Evolutionary conservation across 35 echinoderm and acorn worm species (phyloP).

Genomic region (Patiria miniata): DNA sequence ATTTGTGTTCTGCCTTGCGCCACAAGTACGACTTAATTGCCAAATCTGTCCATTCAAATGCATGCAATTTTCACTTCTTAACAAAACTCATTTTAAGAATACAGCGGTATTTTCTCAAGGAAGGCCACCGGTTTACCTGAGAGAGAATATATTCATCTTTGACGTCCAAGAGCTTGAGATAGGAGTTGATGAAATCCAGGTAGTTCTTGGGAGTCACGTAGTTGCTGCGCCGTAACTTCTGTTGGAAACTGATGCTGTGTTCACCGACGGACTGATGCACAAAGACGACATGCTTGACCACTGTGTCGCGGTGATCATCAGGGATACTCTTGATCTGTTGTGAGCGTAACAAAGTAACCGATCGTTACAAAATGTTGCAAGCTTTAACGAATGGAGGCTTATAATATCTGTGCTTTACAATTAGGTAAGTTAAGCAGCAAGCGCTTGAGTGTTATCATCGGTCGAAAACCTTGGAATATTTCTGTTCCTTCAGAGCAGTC

Average conservation of each 20-base stretch:
- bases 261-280: constrained; percentile 94
- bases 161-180: constrained; percentile 89
- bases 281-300: constrained; percentile 93
- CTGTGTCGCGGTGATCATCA: constrained; percentile 65
- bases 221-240: constrained; percentile 88
- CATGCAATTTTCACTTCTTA: too few species aligned
- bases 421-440: too few species aligned
- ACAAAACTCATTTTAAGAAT: too few species aligned
- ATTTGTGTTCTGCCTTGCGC: too few species aligned
- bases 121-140: constrained; percentile 57
- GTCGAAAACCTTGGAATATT: too few species aligned
- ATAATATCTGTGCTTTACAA: background rate
- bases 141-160: constrained; percentile 92
- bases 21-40: too few species aligned
- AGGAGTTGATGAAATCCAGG: constrained; percentile 94
- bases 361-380: background rate
- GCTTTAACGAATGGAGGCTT: background rate
- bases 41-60: too few species aligned
- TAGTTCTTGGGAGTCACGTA: constrained; percentile 98
- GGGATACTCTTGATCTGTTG: constrained; percentile 93
- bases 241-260: constrained; percentile 80
- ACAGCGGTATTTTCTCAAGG: too few species aligned
- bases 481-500: too few species aligned
- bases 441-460: too few species aligned
- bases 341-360: background rate